Evolutionary conservation across 2,888 invertebrate genomes (phyloP), one percentile per base, ranked within the genome.

Genomic region (Antitype chi): DNA sequence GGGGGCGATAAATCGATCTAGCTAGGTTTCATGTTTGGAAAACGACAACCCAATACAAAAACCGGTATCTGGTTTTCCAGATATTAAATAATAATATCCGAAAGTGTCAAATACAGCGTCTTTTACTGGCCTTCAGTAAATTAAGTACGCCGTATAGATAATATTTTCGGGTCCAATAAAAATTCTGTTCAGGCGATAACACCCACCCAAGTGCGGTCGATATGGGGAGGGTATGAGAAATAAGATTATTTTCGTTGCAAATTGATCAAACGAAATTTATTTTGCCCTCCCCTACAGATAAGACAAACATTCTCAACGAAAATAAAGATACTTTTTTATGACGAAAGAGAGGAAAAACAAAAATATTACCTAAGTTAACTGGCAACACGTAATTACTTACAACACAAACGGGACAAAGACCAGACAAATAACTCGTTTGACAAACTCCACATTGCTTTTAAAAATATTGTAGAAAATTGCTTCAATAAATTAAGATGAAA

Each of bases 261-360:
- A 89, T 89, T 89, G 88, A 88, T 89, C 88, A 89, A 89, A 88
- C 85, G 79, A 84, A 88, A 85, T 86, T 88, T 88, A 81, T 86
- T 84, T 88, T 79, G 69, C 78, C 63, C 70, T 85, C 80, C 82
- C 79, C 79, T 81, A 77, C 74, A 80, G 76, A 83, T 77, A 84
- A 86, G 52, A 85, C 82, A 87, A 88, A 86, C 82, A 86, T 84
- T 85, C 80, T 64, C 70, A 76, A 84, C 52, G 71, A 83, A 85
- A 85, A 85, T 82, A 82, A 79, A 81, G 66, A 84, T 80, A 87
- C 74, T 73, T 88, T 88, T 87, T 84, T 83, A 83, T 80, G 80
- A 80, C 70, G 47, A 80, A 75, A 80, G 38, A 53, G 53, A 74
- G 68, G 60, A 63, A 76, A 80, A 78, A 76, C 76, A 84, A 85